Evolutionary conservation across 2,888 invertebrate species (phyloP).

Genomic region (Thymelicus acteon): DNA sequence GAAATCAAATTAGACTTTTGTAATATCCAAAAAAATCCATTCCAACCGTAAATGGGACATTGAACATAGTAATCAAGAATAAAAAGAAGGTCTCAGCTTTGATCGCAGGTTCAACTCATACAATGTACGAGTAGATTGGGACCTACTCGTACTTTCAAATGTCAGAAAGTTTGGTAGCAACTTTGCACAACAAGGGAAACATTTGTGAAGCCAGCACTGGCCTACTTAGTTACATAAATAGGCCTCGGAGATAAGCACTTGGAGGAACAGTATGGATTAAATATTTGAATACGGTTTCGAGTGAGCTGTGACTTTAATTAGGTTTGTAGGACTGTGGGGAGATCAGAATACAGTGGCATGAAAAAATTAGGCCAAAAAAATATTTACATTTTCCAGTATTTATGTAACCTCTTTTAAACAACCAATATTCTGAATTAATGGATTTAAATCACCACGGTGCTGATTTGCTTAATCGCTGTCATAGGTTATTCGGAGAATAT

Average conservation of each 20-base stretch:
- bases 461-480: too few relatives aligned
- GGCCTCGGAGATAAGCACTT: conserved; percentile 22
- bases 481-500: too few relatives aligned
- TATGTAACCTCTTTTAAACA: too few relatives aligned
- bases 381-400: too few relatives aligned
- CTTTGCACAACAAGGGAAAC: conserved; percentile 33
- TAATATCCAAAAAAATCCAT: too few relatives aligned
- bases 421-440: too few relatives aligned
- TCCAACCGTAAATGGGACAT: too few relatives aligned
- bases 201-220: conserved; percentile 27
- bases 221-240: conserved; percentile 30
- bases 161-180: conserved; percentile 34
- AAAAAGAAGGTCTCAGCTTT: background rate
- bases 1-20: too few relatives aligned
- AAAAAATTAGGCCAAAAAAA: background rate
- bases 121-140: too few relatives aligned
- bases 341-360: conserved; percentile 3
- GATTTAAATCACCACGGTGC: too few relatives aligned
- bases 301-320: conserved; percentile 10
- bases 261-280: conserved; percentile 25
- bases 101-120: conserved; percentile 10
- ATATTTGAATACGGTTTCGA: conserved; percentile 15
- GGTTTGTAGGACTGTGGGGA: conserved; percentile 6
- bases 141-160: conserved; percentile 40
- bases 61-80: too few relatives aligned